Percentiles rank a stretch among this genome's conserved stretches.
Conservation (phyloP, 2,113 vertebrate species). For the Rhinolophus sinicus region DNA sequence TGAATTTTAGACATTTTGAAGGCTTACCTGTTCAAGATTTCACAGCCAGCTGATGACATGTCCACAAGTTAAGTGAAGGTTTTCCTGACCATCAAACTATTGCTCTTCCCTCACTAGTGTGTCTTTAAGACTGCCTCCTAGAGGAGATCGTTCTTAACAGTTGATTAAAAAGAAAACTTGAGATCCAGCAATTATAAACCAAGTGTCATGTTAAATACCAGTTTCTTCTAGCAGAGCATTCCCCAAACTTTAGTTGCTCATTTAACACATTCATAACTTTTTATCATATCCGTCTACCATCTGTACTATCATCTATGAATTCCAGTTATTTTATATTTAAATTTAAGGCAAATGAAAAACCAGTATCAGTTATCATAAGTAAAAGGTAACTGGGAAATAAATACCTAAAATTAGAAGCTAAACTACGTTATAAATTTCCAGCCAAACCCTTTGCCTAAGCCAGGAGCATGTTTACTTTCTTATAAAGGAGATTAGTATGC, state of each 20-base stretch:
- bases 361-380: neutral
- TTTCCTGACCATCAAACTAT: neutral
- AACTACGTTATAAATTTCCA: neutral
- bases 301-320: neutral
- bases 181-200: neutral
- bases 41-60: neutral
- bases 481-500: neutral
- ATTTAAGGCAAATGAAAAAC: constrained; percentile 6
- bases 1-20: neutral
- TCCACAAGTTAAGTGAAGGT: neutral
- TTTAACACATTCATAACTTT: neutral
- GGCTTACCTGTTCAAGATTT: neutral
- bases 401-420: neutral
- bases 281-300: neutral
- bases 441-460: neutral
- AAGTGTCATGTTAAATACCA: neutral
- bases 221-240: neutral
- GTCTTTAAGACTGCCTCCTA: neutral
- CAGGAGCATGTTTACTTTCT: neutral
- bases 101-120: neutral
- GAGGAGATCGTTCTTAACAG: neutral
- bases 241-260: neutral
- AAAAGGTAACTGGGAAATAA: neutral
- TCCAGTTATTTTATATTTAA: constrained; percentile 28
- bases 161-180: neutral